phyloP scores from a whole-genome alignment of 2,113 vertebrate genomes.

The Hemicordylus capensis region DNA sequence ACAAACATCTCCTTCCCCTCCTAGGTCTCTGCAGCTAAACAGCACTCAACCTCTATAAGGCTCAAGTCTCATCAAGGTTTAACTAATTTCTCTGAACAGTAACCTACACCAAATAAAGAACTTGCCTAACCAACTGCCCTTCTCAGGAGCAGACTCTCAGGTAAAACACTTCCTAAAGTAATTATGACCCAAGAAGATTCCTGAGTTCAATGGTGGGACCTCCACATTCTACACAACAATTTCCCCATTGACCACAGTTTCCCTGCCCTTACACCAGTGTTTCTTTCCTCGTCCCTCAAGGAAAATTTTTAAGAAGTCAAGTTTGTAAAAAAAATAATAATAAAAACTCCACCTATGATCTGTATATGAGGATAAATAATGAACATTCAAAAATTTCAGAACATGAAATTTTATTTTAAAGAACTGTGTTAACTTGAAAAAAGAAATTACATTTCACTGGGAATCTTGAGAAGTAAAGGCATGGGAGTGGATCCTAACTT shows the following conservation, averaged over 20 bases:
- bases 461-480: background rate
- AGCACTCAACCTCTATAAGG: background rate
- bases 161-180: background rate
- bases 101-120: background rate
- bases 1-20: background rate
- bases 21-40: background rate
- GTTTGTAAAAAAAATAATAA: background rate
- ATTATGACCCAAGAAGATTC: background rate
- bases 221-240: background rate
- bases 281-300: background rate
- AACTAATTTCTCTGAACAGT: background rate
- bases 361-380: background rate
- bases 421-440: background rate
- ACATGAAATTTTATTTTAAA: background rate
- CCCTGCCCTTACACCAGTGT: background rate
- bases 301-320: too few species aligned
- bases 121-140: background rate
- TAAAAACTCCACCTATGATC: background rate
- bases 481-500: too few species aligned
- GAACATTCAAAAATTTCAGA: background rate
- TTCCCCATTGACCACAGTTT: background rate
- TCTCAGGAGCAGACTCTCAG: background rate
- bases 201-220: too few species aligned
- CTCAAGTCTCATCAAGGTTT: background rate
- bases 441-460: background rate